These are phyloP conservation scores for Protophormia terraenovae DNA, from an alignment of 2,888 invertebrate genomes.

Conservation along the genomic window DNA sequence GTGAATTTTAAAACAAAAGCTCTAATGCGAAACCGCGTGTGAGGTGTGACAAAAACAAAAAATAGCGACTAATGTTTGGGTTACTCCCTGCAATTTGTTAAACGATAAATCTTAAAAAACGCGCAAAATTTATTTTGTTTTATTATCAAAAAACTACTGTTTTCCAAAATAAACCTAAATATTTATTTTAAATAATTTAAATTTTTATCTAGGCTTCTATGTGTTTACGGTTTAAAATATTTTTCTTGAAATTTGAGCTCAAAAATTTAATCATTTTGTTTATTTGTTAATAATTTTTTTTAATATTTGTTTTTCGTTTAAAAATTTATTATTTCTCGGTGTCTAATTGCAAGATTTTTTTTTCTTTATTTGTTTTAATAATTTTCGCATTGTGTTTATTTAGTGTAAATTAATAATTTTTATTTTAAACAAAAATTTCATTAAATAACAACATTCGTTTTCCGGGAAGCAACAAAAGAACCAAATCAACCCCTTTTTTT, in stretches of 20 bases:
- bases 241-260: constrained; percentile 28
- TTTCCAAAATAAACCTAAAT: neutral
- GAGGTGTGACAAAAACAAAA: neutral
- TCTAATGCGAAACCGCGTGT: constrained; percentile 20
- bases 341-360: constrained; percentile 19
- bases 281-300: neutral
- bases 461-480: neutral
- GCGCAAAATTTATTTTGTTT: neutral
- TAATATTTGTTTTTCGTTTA: constrained; percentile 2
- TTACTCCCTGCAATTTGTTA: neutral
- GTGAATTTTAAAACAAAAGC: constrained; percentile 4
- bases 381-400: constrained; percentile 40
- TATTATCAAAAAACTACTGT: constrained; percentile 4
- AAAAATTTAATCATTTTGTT: constrained; percentile 19
- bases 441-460: neutral
- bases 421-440: neutral
- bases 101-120: neutral
- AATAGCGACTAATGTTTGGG: neutral
- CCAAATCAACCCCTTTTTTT: constrained; percentile 24
- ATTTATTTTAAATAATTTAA: neutral
- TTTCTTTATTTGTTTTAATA: constrained; percentile 13
- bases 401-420: constrained; percentile 20
- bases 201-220: constrained; percentile 19
- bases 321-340: constrained; percentile 17
- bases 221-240: constrained; percentile 26